Base-by-base conservation (phyloP, 2,113 vertebrate genomes). In the Cromileptes altivelis region DNA sequence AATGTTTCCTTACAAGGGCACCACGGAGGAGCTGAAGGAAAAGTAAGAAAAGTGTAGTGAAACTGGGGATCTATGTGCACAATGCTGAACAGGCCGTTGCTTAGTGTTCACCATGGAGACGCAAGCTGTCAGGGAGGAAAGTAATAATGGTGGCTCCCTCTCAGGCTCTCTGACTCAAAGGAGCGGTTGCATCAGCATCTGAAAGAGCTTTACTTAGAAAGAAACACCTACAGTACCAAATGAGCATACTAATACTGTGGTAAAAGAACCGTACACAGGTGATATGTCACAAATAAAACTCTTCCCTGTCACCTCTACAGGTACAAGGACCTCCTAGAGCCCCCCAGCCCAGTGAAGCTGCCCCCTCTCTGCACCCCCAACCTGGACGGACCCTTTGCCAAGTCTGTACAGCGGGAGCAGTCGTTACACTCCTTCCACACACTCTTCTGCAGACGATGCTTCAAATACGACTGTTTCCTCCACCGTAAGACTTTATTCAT, bases 401-500 rank as follows among this genome's bases (percentile, higher is more conserved):
- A 97, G 95, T 99, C 98, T 0, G 98, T 99, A 80, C 98, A 99
- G 95, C 94, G 98, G 57, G 98, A 99, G 73, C 98, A 99, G 91
- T 97, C 97, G 7, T 94, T 99, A 63, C 98, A 99, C 94, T 99
- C 98, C 90, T 99, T 99, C 94, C 98, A 99, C 94, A 99, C 98
- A 0, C 97, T 99, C 64, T 99, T 99, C 94, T 99, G 98, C 93
- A 96, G 97, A 23, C 98, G 98, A 64, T 99, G 98, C 95, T 99
- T 99, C 95, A 99, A 99, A 90, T 99, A 99, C 15, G 98, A 99
- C 96, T 99, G 98, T 84, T 99, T 99, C 88, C 96, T 99, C 82
- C 98, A 99, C 90, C 98, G 98, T 99, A 96, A 92, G 37, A 4
- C 56, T 68, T 13, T 0, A 67, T 47, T 87, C 73, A 18, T 56